These are phyloP conservation scores for Drosophila littoralis DNA, from an alignment of 1,140 invertebrate species.

Conservation along the genomic window DNA sequence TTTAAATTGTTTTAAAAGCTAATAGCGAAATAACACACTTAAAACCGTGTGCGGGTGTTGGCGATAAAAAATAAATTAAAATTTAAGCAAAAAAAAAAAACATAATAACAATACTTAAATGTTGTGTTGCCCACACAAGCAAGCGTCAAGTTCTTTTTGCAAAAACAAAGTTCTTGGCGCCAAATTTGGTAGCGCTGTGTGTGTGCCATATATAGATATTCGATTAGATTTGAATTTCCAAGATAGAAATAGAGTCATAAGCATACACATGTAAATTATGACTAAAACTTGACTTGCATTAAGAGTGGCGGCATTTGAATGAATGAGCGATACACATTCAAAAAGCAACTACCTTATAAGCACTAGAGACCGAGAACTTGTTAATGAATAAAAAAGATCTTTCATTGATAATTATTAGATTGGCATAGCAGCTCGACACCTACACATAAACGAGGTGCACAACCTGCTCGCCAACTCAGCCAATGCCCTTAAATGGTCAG, in stretches of 20 bases:
- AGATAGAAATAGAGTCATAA: constrained; percentile 69
- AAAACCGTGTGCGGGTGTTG: constrained; percentile 51
- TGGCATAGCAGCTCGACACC: constrained; percentile 51
- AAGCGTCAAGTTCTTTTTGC: constrained; percentile 33
- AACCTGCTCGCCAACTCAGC: constrained; percentile 38
- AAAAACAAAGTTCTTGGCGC: constrained; percentile 38
- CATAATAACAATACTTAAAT: constrained; percentile 54
- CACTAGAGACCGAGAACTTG: constrained; percentile 57
- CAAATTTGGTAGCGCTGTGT: constrained; percentile 68
- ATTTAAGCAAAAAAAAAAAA: constrained; percentile 29
- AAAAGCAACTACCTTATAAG: constrained; percentile 64
- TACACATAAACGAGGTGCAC: constrained; percentile 24
- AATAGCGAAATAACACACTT: constrained; percentile 28
- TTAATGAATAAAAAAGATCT: constrained; percentile 78
- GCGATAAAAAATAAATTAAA: constrained; percentile 45
- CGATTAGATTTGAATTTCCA: constrained; percentile 37
- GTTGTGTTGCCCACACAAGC: constrained; percentile 44
- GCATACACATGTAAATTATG: constrained; percentile 73
- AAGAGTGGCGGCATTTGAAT: constrained; percentile 44
- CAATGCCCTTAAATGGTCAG: constrained; percentile 73
- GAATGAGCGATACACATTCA: constrained; percentile 46
- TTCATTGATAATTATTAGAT: constrained; percentile 81
- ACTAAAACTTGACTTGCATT: constrained; percentile 69
- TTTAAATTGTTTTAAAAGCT: constrained; percentile 16
- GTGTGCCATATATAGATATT: constrained; percentile 59